These are phyloP conservation scores for Ophthalmolycus amberensis DNA, from an alignment of 2,113 vertebrate genomes.

Conservation along the genomic window DNA sequence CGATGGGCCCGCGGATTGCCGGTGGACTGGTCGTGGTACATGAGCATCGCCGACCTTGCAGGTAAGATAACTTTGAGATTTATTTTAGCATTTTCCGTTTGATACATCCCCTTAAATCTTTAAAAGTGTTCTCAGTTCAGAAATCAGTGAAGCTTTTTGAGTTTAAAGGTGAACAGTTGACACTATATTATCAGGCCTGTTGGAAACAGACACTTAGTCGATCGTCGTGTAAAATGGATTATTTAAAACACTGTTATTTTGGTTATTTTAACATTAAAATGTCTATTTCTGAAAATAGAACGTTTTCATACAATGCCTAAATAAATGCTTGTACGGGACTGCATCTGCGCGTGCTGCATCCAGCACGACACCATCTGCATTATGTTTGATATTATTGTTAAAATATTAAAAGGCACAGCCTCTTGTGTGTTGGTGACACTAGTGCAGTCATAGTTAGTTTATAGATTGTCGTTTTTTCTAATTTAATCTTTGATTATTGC, in stretches of 20 bases:
- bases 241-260: background rate
- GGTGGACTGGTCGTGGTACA: no score
- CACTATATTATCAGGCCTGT: no score
- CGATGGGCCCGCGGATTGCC: no score
- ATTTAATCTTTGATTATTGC: background rate
- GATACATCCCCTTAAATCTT: no score
- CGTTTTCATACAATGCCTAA: background rate
- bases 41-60: no score
- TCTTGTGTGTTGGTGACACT: background rate
- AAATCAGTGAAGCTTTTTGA: no score
- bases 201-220: no score
- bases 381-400: background rate
- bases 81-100: no score
- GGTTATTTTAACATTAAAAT: background rate
- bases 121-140: no score
- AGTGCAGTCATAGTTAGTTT: background rate
- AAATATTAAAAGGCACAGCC: background rate
- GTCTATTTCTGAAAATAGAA: background rate
- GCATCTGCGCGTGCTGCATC: no score
- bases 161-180: no score
- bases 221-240: background rate
- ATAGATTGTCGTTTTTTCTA: background rate
- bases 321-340: background rate
- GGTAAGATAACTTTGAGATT: no score
- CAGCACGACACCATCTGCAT: background rate